phyloP scores from a whole-genome alignment of 1,140 invertebrate genomes.

The Megalonaias nervosa region DNA sequence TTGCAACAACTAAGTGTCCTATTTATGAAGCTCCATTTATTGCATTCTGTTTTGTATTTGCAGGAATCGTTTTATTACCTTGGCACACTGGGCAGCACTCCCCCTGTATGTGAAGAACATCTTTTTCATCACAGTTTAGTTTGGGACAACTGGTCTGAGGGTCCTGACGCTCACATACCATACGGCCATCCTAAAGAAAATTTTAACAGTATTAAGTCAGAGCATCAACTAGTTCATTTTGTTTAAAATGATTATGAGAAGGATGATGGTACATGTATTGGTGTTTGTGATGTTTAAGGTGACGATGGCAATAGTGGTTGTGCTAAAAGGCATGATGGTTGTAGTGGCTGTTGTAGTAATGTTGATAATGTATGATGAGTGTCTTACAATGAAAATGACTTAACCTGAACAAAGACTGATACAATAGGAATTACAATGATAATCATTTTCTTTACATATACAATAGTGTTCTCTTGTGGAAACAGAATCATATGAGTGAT shows the following conservation, averaged over 20 bases:
- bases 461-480: too few relatives aligned
- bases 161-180: constrained; percentile 83
- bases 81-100: constrained; percentile 94
- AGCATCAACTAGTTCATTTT: too few relatives aligned
- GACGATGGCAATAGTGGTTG: not conserved
- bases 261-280: not conserved
- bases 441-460: not conserved
- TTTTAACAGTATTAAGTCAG: constrained; percentile 13
- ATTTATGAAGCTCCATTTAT: too few relatives aligned
- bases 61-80: constrained; percentile 74
- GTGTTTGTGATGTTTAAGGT: not conserved
- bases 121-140: constrained; percentile 82
- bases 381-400: not conserved
- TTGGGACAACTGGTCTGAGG: constrained; percentile 84
- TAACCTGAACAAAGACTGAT: not conserved
- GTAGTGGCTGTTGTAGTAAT: too few relatives aligned
- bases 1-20: too few relatives aligned
- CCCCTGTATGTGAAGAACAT: constrained; percentile 85
- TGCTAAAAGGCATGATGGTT: not conserved
- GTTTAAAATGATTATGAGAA: not conserved
- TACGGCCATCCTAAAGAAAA: constrained; percentile 84
- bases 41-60: too few relatives aligned
- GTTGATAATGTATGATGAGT: too few relatives aligned
- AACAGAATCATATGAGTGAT: too few relatives aligned
- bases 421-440: not conserved